phyloP scores from a whole-genome alignment of 2,113 vertebrate genomes.

The Azemiops feae region DNA sequence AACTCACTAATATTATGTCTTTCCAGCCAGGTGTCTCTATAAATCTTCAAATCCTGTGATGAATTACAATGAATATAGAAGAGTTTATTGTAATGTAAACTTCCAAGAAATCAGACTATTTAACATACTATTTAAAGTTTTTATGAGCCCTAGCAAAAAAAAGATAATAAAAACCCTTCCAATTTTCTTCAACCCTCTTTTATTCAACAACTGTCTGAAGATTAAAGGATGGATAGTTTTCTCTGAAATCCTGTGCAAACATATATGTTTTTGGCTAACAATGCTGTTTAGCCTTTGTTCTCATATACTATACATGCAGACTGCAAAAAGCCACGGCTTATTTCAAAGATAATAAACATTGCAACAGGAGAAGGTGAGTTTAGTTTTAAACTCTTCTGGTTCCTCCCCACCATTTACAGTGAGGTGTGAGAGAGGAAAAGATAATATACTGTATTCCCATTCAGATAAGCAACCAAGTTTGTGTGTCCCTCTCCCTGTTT shows the following conservation, averaged over 20 bases:
- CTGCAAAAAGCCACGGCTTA: constrained; percentile 23
- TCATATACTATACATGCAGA: constrained; percentile 37
- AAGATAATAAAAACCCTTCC: not conserved
- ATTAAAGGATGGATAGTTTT: constrained; percentile 48
- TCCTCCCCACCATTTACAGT: constrained; percentile 29
- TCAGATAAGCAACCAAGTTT: constrained; percentile 14
- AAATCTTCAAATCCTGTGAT: not conserved
- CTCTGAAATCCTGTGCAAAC: constrained; percentile 19
- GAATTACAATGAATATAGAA: not conserved
- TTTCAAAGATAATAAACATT: constrained; percentile 40
- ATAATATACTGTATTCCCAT: constrained; percentile 38
- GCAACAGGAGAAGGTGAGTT: constrained; percentile 35
- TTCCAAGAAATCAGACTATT: not conserved
- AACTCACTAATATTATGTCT: not conserved
- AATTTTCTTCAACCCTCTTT: not conserved
- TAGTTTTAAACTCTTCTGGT: constrained; percentile 22
- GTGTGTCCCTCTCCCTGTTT: constrained; percentile 6
- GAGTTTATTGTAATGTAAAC: not conserved
- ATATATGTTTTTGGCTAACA: constrained; percentile 42
- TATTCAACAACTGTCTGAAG: constrained; percentile 1
- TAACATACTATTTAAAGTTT: not conserved
- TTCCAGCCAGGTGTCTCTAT: not conserved
- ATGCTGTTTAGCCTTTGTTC: constrained; percentile 39
- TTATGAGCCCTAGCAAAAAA: not conserved
- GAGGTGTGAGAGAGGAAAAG: constrained; percentile 50